Conservation (phyloP, 2,113 vertebrate genomes). For the Malurus cyaneus region DNA sequence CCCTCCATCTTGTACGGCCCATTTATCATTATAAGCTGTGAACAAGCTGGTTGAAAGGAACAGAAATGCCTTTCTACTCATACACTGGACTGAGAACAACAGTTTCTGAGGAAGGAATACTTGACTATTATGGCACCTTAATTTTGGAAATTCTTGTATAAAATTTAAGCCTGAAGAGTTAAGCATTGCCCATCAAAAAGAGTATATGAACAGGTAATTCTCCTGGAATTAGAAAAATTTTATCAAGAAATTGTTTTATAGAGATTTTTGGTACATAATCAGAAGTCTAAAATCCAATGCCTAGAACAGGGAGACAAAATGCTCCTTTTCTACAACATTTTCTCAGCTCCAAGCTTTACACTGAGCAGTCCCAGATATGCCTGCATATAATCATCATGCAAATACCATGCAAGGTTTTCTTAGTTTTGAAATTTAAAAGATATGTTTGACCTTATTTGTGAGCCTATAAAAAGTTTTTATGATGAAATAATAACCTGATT, state of each 20-base stretch:
- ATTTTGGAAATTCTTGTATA: neutral
- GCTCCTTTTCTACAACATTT: neutral
- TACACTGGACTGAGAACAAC: neutral
- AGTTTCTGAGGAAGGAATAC: neutral
- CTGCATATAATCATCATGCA: neutral
- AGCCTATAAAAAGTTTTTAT: conserved; percentile 35
- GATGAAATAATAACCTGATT: conserved; percentile 15
- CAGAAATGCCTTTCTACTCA: neutral
- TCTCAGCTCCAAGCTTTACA: neutral
- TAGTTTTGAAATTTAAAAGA: conserved; percentile 35
- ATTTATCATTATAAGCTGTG: neutral
- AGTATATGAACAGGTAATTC: neutral
- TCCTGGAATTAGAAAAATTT: neutral
- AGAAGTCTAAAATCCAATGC: neutral
- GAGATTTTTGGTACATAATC: neutral
- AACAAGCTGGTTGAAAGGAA: neutral
- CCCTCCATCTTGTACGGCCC: neutral
- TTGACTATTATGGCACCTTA: neutral
- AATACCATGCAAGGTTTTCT: neutral
- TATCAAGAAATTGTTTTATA: neutral
- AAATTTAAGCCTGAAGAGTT: neutral
- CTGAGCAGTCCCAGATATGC: neutral
- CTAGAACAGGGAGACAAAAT: neutral
- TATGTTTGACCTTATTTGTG: neutral
- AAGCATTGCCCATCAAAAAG: neutral